Evolutionary conservation across 2,888 invertebrate genomes (phyloP).

Genomic region (Lordiphosa fenestrarum): DNA sequence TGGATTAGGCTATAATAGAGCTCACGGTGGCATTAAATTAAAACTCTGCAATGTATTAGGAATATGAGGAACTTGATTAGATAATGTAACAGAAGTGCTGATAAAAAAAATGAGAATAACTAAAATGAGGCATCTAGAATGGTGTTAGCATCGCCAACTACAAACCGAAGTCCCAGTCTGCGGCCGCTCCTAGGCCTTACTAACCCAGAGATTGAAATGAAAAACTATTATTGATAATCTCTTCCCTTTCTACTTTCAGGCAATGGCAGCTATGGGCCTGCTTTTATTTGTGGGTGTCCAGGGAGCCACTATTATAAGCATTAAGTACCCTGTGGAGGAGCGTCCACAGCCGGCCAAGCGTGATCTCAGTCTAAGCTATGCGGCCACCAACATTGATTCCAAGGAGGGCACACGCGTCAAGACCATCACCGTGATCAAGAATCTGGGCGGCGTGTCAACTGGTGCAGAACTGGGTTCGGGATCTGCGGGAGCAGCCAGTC

Average conservation of each 20-base stretch:
- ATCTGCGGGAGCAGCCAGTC: conserved; percentile 23
- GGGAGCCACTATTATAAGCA: conserved; percentile 67
- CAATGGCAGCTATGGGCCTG: conserved; percentile 54
- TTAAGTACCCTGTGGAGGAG: conserved; percentile 56
- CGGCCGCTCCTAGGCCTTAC: conserved; percentile 46
- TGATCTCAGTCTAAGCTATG: conserved; percentile 79
- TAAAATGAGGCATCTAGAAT: not conserved
- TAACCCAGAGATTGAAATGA: conserved; percentile 42
- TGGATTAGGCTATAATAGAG: not conserved
- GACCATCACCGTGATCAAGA: conserved; percentile 80
- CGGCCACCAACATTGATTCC: conserved; percentile 79
- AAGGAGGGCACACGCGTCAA: conserved; percentile 79
- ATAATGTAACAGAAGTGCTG: not conserved
- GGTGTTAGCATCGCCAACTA: too few relatives aligned
- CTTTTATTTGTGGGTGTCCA: conserved; percentile 62
- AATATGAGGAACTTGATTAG: conserved; percentile 9
- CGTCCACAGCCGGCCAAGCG: conserved; percentile 69
- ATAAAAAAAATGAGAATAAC: not conserved
- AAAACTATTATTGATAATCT: not conserved
- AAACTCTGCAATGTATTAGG: conserved; percentile 18
- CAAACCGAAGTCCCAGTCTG: too few relatives aligned
- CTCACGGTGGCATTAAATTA: not conserved
- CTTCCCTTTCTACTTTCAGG: conserved; percentile 27
- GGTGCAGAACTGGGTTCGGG: conserved; percentile 10
- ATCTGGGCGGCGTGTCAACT: conserved; percentile 61